A percentile compares a stretch with the other conserved stretches of the same genome.
These are phyloP conservation scores for Phoenicopterus ruber DNA, from an alignment of 2,113 vertebrate species.

Conservation along the genomic window DNA sequence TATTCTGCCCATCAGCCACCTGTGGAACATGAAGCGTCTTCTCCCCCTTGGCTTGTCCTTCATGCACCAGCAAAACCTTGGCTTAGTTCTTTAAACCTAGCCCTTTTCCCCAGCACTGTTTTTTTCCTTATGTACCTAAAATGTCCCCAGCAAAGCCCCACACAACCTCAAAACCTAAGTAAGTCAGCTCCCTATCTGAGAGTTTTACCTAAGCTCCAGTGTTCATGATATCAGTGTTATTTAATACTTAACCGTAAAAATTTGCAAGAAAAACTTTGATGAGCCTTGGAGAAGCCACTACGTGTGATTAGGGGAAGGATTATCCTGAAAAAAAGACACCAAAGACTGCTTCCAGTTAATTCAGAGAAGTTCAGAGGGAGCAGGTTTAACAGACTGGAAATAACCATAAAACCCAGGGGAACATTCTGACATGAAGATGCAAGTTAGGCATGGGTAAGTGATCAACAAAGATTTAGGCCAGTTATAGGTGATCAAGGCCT, in stretches of 20 bases:
- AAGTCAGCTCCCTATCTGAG: background rate
- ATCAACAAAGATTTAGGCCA: background rate
- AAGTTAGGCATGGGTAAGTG: background rate
- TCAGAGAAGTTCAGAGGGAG: background rate
- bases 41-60: background rate
- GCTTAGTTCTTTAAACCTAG: background rate
- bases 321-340: background rate
- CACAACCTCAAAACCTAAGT: background rate
- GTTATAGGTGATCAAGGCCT: background rate
- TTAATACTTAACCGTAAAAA: background rate
- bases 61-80: background rate
- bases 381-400: background rate
- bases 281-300: slow-evolving; percentile 18
- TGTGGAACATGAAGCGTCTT: fast-evolving
- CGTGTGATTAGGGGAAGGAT: background rate
- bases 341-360: background rate
- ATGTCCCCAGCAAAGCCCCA: background rate
- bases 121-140: background rate
- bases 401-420: slow-evolving; percentile 5
- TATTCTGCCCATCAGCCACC: background rate
- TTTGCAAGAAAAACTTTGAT: background rate
- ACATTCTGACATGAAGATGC: background rate
- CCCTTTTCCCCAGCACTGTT: background rate
- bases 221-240: background rate
- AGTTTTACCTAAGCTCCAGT: background rate